Evolutionary conservation across 1,140 invertebrate species (phyloP).

Genomic region (Neotoxoptera formosana): DNA sequence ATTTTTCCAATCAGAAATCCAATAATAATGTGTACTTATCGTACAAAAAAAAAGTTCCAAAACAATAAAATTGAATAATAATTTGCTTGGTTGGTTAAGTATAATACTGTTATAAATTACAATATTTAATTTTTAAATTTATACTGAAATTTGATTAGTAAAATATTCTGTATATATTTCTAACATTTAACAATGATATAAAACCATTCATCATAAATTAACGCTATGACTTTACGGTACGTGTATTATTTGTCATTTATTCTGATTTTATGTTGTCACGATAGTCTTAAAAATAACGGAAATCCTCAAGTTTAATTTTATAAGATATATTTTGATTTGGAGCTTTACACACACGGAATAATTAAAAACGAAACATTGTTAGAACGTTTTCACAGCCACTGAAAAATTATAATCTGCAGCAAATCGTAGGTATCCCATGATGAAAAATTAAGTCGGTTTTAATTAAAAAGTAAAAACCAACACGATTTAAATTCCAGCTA

Average conservation of each 20-base stretch:
- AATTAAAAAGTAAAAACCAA: slow-evolving; percentile 13
- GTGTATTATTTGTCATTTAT: not conserved
- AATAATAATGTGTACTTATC: not conserved
- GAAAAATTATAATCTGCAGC: not conserved
- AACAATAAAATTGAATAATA: not conserved
- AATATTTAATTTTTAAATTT: not conserved
- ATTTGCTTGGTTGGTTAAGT: not conserved
- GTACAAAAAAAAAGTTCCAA: not conserved
- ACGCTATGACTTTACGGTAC: not conserved
- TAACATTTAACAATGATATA: not conserved
- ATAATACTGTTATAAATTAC: not conserved
- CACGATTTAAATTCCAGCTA: not conserved
- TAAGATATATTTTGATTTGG: not conserved
- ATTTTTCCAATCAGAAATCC: not conserved
- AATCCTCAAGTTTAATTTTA: not conserved
- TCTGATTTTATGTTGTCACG: not conserved
- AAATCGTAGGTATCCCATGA: not conserved
- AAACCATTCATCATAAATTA: not conserved
- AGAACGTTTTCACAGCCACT: not conserved
- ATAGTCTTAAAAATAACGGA: not conserved
- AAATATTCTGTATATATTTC: not conserved
- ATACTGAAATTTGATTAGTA: not conserved
- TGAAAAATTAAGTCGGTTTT: slow-evolving; percentile 1
- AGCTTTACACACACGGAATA: not conserved
- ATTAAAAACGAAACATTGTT: not conserved